phyloP scores from a whole-genome alignment of 1,140 invertebrate genomes.

The Phenacoccus solenopsis region DNA sequence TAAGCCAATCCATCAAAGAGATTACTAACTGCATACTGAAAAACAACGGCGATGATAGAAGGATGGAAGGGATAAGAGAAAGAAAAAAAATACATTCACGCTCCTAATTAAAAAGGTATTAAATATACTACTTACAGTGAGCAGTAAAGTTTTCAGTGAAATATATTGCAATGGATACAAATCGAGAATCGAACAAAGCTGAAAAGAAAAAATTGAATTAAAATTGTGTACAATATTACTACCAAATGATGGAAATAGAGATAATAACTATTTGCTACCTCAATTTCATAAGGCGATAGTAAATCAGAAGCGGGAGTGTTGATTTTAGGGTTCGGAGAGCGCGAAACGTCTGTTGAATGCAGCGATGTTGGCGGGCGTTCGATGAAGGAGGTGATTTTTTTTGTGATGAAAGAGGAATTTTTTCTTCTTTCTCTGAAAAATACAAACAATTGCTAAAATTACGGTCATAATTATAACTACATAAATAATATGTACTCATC shows the following conservation, averaged over 20 bases:
- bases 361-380: conserved; percentile 7
- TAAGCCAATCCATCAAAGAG: too few species aligned
- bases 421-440: conserved; percentile 8
- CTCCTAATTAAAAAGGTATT: neutral
- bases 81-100: neutral
- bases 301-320: neutral
- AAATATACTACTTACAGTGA: conserved; percentile 10
- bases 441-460: too few species aligned
- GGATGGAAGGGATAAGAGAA: too few species aligned
- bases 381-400: conserved; percentile 9
- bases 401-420: conserved; percentile 15
- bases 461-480: too few species aligned
- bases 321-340: neutral
- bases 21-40: too few species aligned
- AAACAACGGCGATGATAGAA: too few species aligned
- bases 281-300: neutral
- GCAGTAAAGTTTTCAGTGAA: conserved; percentile 11
- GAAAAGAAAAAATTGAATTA: neutral
- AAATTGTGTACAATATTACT: neutral
- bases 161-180: conserved; percentile 9
- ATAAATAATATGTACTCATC: too few species aligned
- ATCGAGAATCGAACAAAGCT: neutral
- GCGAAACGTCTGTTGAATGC: conserved; percentile 11
- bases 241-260: neutral
- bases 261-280: neutral